phyloP scores from a whole-genome alignment of 2,888 invertebrate species.

The Sminthurinus aureus region DNA sequence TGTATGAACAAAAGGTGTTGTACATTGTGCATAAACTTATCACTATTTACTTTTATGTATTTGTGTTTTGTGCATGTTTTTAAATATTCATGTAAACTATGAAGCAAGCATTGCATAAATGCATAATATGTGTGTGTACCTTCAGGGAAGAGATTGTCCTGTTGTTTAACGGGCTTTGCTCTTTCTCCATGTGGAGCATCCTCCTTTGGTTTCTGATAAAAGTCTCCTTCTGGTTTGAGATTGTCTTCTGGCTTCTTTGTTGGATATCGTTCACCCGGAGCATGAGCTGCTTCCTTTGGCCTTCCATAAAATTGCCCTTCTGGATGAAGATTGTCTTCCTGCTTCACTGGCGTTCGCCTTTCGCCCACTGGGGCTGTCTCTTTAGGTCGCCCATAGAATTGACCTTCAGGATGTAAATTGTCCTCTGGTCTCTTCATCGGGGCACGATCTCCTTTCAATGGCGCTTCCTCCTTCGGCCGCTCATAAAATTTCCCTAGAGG shows the following conservation, averaged over 20 bases:
- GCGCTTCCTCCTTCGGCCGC: conserved; percentile 63
- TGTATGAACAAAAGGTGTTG: too few species aligned
- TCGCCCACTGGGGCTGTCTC: conserved; percentile 61
- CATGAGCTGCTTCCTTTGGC: conserved; percentile 66
- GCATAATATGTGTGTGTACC: conserved; percentile 27
- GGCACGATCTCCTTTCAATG: conserved; percentile 63
- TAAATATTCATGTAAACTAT: too few species aligned
- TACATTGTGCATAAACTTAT: too few species aligned
- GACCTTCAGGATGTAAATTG: conserved; percentile 66
- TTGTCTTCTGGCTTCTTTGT: conserved; percentile 58
- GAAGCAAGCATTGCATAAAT: too few species aligned
- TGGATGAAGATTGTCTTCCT: conserved; percentile 67
- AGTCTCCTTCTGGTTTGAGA: conserved; percentile 63
- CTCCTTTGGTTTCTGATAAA: conserved; percentile 46
- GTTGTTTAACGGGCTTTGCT: conserved; percentile 65
- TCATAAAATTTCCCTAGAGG: conserved; percentile 61
- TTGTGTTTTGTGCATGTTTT: too few species aligned
- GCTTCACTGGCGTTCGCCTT: conserved; percentile 63
- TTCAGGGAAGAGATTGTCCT: conserved; percentile 61
- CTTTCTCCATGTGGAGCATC: conserved; percentile 61
- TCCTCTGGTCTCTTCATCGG: conserved; percentile 67
- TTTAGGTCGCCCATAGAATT: conserved; percentile 46
- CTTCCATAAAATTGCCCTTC: conserved; percentile 69
- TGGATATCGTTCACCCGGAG: conserved; percentile 62
- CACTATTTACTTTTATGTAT: too few species aligned